Evolutionary conservation across 2,888 invertebrate species (phyloP).

Genomic region (Apocheima hispidaria): DNA sequence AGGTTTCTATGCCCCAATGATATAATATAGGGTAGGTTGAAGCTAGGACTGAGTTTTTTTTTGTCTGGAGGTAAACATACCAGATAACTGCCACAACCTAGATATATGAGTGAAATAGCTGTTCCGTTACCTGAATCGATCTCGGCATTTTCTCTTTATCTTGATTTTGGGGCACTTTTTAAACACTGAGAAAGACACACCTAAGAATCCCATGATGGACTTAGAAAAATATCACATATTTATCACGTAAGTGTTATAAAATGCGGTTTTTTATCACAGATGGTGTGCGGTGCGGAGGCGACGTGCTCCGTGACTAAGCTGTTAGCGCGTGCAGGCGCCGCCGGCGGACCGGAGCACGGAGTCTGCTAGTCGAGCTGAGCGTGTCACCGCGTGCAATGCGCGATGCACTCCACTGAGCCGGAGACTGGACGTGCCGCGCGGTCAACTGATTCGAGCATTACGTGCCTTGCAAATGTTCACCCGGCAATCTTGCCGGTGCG

Average conservation of each 20-base stretch:
- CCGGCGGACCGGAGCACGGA: constrained; percentile 45
- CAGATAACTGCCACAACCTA: not conserved
- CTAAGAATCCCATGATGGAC: constrained; percentile 69
- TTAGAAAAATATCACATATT: constrained; percentile 61
- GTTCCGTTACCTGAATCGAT: constrained; percentile 61
- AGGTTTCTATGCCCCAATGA: constrained; percentile 1
- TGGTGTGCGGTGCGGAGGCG: constrained; percentile 62
- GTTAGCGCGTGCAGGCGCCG: constrained; percentile 57
- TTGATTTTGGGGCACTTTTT: constrained; percentile 78
- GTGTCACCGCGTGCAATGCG: constrained; percentile 51
- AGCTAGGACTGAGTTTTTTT: not conserved
- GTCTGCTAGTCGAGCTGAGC: constrained; percentile 43
- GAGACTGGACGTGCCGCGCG: constrained; percentile 53
- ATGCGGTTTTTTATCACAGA: constrained; percentile 60
- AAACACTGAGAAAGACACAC: constrained; percentile 74
- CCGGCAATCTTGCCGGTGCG: not conserved
- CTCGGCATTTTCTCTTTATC: constrained; percentile 61
- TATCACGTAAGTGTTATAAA: constrained; percentile 55
- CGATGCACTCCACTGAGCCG: constrained; percentile 49
- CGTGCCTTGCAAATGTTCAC: constrained; percentile 25
- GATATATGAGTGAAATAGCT: not conserved
- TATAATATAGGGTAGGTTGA: not conserved
- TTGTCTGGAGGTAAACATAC: not conserved
- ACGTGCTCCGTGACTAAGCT: constrained; percentile 71
- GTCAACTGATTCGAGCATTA: constrained; percentile 33